Percentiles rank a stretch among this genome's conserved stretches.
phyloP scores from a whole-genome alignment of 2,888 invertebrate genomes.

The Vesta saturnalis region DNA sequence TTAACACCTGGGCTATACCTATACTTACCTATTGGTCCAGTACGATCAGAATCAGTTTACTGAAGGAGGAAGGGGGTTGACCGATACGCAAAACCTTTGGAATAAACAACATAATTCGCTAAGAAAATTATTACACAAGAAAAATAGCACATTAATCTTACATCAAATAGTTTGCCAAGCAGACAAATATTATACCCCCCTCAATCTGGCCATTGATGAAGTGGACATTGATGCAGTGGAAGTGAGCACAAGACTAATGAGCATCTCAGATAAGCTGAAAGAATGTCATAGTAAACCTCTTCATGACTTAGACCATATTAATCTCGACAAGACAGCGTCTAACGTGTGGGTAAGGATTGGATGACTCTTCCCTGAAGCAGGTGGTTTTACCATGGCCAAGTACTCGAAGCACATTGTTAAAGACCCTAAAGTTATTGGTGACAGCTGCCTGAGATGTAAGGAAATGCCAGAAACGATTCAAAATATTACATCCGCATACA shows the following conservation, averaged over 20 bases:
- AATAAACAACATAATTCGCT: neutral
- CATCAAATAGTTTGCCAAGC: neutral
- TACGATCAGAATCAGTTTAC: no score
- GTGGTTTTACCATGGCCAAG: neutral
- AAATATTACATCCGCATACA: no score
- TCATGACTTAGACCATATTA: no score
- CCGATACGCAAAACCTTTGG: neutral
- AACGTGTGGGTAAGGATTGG: neutral
- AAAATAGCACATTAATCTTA: neutral
- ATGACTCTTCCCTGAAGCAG: neutral
- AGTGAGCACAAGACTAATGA: neutral
- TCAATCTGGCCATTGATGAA: neutral
- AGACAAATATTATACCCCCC: neutral
- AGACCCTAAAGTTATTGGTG: neutral
- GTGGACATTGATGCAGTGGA: neutral
- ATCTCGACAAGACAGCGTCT: neutral
- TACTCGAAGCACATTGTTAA: neutral
- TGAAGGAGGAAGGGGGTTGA: no score
- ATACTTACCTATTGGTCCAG: neutral
- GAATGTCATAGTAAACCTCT: no score
- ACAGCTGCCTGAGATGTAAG: neutral
- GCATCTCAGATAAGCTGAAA: neutral
- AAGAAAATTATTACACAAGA: neutral
- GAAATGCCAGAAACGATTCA: no score
- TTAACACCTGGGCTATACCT: neutral